These are phyloP conservation scores for Leptopilina clavipes DNA, from an alignment of 1,140 invertebrate genomes.

Conservation along the genomic window DNA sequence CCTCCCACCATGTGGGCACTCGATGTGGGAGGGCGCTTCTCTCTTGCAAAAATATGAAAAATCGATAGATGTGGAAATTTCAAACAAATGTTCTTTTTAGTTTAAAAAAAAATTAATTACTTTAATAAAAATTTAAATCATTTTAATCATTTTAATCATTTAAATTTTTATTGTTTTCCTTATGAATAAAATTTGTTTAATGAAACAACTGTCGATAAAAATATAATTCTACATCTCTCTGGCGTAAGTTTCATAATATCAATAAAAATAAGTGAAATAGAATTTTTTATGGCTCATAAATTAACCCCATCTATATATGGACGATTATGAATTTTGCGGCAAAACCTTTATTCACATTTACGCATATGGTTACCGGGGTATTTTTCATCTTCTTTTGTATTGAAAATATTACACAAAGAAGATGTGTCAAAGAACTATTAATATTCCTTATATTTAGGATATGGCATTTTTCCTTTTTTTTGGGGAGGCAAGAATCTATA, in stretches of 20 bases:
- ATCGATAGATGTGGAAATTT: too few species aligned
- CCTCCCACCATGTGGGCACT: too few species aligned
- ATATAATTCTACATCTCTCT: not conserved
- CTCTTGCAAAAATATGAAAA: too few species aligned
- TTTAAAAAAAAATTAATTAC: too few species aligned
- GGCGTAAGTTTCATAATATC: not conserved
- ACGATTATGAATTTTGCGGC: not conserved
- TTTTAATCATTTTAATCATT: too few species aligned
- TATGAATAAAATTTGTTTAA: too few species aligned
- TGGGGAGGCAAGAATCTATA: constrained; percentile 43
- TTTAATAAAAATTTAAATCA: too few species aligned
- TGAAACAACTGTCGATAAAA: not conserved
- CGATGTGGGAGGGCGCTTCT: too few species aligned
- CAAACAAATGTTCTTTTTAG: too few species aligned
- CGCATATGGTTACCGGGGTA: constrained; percentile 46
- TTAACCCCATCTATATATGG: constrained; percentile 17
- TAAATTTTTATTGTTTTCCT: too few species aligned
- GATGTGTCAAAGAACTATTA: constrained; percentile 48
- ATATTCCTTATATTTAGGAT: constrained; percentile 51
- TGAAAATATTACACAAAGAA: constrained; percentile 49
- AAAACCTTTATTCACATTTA: constrained; percentile 49
- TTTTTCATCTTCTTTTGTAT: constrained; percentile 39
- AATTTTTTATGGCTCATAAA: constrained; percentile 9
- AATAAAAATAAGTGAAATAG: not conserved
- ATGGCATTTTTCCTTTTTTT: constrained; percentile 56